Percentiles rank a stretch among this genome's conserved stretches.
phyloP scores from a whole-genome alignment of 2,113 vertebrate genomes.

The Seriola quinqueradiata region DNA sequence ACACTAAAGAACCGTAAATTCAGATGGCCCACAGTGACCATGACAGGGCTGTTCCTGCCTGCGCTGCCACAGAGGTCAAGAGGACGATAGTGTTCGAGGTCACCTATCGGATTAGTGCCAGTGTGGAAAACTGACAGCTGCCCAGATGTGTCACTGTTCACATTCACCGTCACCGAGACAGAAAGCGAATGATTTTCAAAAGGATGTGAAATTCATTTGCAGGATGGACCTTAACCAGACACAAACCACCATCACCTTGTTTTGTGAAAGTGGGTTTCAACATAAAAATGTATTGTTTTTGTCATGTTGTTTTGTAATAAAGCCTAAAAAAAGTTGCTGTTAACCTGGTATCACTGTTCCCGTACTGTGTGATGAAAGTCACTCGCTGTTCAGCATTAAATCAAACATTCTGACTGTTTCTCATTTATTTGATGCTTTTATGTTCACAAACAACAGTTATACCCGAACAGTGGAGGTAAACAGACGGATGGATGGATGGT shows the following conservation, averaged over 20 bases:
- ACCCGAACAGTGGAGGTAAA: no score
- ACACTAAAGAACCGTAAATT: slow-evolving; percentile 14
- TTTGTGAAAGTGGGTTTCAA: slow-evolving; percentile 49
- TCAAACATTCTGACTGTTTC: no score
- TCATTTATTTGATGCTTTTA: no score
- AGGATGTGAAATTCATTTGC: slow-evolving; percentile 10
- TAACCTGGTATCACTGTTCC: background rate
- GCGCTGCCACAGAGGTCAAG: background rate
- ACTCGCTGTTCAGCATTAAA: no score
- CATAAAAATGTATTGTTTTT: slow-evolving; percentile 57
- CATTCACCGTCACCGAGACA: slow-evolving; percentile 5
- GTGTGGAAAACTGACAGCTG: slow-evolving; percentile 12
- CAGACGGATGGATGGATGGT: no score
- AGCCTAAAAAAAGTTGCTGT: slow-evolving; percentile 31
- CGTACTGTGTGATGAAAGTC: background rate
- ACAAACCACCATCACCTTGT: slow-evolving; percentile 52
- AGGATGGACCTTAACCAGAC: slow-evolving; percentile 41
- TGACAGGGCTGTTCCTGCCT: slow-evolving; percentile 33
- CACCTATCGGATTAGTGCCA: slow-evolving; percentile 7
- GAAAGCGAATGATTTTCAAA: background rate
- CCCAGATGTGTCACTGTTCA: background rate
- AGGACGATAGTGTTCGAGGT: background rate
- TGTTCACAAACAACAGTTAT: no score
- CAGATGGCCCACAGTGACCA: background rate
- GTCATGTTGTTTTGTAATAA: slow-evolving; percentile 76